Base-by-base conservation (phyloP, 2,797 vertebrate species). In the Siniperca undulata region DNA sequence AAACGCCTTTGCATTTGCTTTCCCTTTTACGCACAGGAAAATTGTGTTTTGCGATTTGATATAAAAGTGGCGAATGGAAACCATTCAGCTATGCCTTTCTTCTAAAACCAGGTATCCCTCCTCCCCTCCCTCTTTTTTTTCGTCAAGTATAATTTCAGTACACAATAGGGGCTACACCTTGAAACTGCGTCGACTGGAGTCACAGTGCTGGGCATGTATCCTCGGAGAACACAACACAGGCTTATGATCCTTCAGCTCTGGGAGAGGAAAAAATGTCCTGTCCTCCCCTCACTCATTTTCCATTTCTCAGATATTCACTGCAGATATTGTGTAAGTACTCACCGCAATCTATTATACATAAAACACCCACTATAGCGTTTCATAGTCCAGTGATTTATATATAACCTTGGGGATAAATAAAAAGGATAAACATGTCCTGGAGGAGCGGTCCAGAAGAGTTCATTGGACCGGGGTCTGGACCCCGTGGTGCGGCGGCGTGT, bases 401-500 rank as follows among this genome's bases (percentile, higher is more conserved):
- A 96, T 96, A 95, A 95, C 93, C 90, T 94, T 91, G 93, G 95
- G 92, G 95, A 95, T 95, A 95, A 96, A 95, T 95, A 94, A 96
- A 96, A 94, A 94, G 92, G 94, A 94, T 88, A 90, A 89, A 88
- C 82, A 83, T 94, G 96, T 96, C 88, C 88, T 79, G 88, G 94
- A 95, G 92, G 87, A 89, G 87, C 92, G 88, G 74, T 91, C 87
- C 86, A 27, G 80, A 71, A 85, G 89, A 90, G 88, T 96, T 99
- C 97, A 99, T 95, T 98, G 97, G 94, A 98, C 98, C 91, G 98
- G 97, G 94, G 98, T 98, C 95, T 98, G 98, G 94, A 99, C 97
- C 96, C 97, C 98, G 93, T 97, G 98, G 95, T 98, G 98, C 91
- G 98, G 98, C 94, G 98, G 98, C 93, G 98, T 98, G 97, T 99